Evolutionary conservation across 1,140 invertebrate species (phyloP).

Genomic region (Aphelinus certus): DNA sequence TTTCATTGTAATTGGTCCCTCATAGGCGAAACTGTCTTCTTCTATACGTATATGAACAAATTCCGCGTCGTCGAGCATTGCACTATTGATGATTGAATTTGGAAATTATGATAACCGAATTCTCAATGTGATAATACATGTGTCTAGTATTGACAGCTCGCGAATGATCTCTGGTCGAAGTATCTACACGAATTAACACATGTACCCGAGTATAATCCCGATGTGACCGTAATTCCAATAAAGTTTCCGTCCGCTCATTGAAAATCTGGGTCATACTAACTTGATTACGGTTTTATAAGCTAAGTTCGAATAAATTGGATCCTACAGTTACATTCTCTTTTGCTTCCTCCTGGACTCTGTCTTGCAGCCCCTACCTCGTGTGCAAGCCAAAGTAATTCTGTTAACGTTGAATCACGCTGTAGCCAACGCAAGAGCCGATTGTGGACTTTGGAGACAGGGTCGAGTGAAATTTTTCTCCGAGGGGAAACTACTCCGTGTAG

Average conservation of each 20-base stretch:
- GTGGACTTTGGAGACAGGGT: not conserved
- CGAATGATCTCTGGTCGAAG: not conserved
- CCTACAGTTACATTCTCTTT: slow-evolving; percentile 20
- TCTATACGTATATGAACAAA: too few relatives aligned
- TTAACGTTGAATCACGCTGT: slow-evolving; percentile 33
- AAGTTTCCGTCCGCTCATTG: slow-evolving; percentile 20
- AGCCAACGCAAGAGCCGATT: not conserved
- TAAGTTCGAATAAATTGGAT: slow-evolving; percentile 36
- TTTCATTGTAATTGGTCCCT: too few relatives aligned
- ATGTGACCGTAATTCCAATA: not conserved
- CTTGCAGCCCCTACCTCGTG: not conserved
- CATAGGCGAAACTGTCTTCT: too few relatives aligned
- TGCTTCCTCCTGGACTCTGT: slow-evolving; percentile 16
- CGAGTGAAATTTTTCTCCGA: too few relatives aligned
- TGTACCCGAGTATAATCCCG: not conserved
- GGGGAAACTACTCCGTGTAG: too few relatives aligned
- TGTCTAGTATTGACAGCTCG: too few relatives aligned
- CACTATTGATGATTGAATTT: too few relatives aligned
- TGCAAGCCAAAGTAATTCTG: slow-evolving; percentile 25
- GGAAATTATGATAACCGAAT: too few relatives aligned
- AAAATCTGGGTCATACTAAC: slow-evolving; percentile 31
- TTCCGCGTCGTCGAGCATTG: too few relatives aligned
- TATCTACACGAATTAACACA: not conserved
- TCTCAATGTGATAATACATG: too few relatives aligned
- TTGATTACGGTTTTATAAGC: slow-evolving; percentile 37